Evolutionary conservation across 2,797 vertebrate species (phyloP), one percentile per base, ranked within the genome.

Genomic region (Buceros bicornis): DNA sequence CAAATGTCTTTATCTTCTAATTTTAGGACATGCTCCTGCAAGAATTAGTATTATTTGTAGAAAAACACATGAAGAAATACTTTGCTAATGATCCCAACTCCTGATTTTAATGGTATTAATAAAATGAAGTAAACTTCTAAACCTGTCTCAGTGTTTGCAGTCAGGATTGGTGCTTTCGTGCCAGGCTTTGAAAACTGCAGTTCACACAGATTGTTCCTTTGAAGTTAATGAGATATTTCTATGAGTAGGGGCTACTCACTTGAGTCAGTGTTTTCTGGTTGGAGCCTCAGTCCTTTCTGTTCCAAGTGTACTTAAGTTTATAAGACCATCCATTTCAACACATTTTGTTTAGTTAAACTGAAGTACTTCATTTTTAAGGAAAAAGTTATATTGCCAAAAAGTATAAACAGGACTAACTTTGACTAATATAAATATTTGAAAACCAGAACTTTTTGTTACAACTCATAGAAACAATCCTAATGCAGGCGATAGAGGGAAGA

Each of bases 361-460:
- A 98, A 98, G 98, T 97, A 97, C 97, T 97, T 96, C 97, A 97
- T 98, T 98, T 98, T 98, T 98, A 97, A 97, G 96, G 96, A 97
- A 98, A 96, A 98, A 97, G 93, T 96, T 89, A 97, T 94, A 96
- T 98, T 98, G 98, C 98, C 98, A 98, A 98, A 98, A 98, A 96
- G 97, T 98, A 98, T 98, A 98, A 98, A 98, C 98, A 98, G 82
- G 91, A 87, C 56, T 92, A 98, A 96, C 97, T 97, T 97, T 97
- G 96, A 97, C 97, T 98, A 98, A 98, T 97, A 97, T 98, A 98
- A 98, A 98, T 98, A 98, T 98, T 98, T 98, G 98, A 98, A 98
- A 97, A 96, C 56, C 96, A 98, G 96, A 97, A 98, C 97, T 97
- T 98, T 97, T 95, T 96, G 97, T 95, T 97, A 96, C 92, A 92